Percentiles rank a stretch among this genome's conserved stretches.
Evolutionary conservation across 2,888 invertebrate species (phyloP).

Genomic region (Stegophylla sp.): DNA sequence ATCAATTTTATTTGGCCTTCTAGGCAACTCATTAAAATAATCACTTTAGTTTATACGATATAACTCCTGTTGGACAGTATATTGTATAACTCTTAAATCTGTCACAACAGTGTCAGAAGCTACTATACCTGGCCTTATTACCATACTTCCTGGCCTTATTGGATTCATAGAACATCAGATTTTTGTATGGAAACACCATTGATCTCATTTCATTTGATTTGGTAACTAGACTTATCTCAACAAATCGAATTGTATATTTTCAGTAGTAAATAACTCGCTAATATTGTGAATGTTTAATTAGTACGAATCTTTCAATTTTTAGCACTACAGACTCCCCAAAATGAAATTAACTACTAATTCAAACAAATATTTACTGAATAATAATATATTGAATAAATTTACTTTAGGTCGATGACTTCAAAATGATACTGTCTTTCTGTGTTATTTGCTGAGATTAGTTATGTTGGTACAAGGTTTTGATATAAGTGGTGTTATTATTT

Average conservation of each 20-base stretch:
- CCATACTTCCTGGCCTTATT: too few relatives aligned
- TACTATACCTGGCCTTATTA: not conserved
- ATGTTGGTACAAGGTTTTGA: conserved; percentile 2
- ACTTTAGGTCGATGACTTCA: conserved; percentile 1
- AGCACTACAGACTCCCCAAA: conserved; percentile 5
- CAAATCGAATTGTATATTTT: conserved; percentile 2
- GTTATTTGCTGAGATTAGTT: conserved; percentile 1
- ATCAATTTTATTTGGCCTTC: too few relatives aligned
- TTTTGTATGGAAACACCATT: not conserved
- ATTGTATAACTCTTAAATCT: conserved; percentile 23
- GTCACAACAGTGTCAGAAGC: conserved; percentile 27
- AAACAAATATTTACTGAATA: conserved; percentile 7
- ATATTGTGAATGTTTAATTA: conserved; percentile 2
- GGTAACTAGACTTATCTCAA: conserved; percentile 1
- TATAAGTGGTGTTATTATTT: not conserved
- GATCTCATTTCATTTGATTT: conserved; percentile 3
- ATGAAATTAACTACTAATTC: conserved; percentile 2
- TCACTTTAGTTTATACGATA: not conserved
- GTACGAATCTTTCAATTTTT: conserved; percentile 5
- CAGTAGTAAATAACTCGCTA: conserved; percentile 8
- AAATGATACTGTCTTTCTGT: not conserved
- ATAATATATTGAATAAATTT: conserved; percentile 9
- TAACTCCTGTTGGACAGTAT: conserved; percentile 20
- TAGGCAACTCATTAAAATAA: too few relatives aligned
- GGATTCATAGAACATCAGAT: not conserved